Base-by-base conservation (phyloP, 2,113 vertebrate genomes). In the Xenopus tropicalis region DNA sequence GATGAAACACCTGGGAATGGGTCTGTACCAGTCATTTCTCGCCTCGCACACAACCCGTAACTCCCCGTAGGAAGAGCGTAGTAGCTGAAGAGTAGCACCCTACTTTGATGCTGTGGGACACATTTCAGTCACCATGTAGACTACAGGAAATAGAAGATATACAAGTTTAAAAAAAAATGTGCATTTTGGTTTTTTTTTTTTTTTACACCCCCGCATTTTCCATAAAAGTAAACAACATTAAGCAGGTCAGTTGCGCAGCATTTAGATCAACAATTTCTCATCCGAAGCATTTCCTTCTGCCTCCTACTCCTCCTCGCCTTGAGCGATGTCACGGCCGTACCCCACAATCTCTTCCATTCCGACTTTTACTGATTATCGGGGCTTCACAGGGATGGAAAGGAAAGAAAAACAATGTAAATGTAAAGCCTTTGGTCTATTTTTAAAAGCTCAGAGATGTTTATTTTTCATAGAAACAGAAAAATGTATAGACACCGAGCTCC, bases 161-260 rank as follows among this genome's bases (percentile, higher is more conserved):
- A 43, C 21, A 12, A 13, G 29, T 56, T 51, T 10, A n/a, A 25
- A 56, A 66, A 24, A 37, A 6, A 37, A 37, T 37, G 29, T 37
- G 29, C 29, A 37, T 37, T 37, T 37, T 37, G 29, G 29, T 37
- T 37, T 51, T 29, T 37, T 37, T 37, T 37, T 5, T 5, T 37
- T 37, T 51, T 29, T 17, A 59, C 72, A 14, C 72, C 72, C 64
- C 72, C 72, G 59, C 72, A 67, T 22, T 74, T 74, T 74, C 72
- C 72, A 44, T 67, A 67, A 57, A 58, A 74, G 58, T 4, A 58
- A 63, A 37, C 24, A n/a, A 74, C 63, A 67, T 44, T 54, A 67
- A 66, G 42, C 63, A 61, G 72, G 54, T 61, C 63, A 61, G 72
- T 4, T 37, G 29, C 29, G 10, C 29, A 37, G 5, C 29, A 37